Conservation (phyloP, 2,888 invertebrate genomes). For the Caenorhabditis panamensis region DNA sequence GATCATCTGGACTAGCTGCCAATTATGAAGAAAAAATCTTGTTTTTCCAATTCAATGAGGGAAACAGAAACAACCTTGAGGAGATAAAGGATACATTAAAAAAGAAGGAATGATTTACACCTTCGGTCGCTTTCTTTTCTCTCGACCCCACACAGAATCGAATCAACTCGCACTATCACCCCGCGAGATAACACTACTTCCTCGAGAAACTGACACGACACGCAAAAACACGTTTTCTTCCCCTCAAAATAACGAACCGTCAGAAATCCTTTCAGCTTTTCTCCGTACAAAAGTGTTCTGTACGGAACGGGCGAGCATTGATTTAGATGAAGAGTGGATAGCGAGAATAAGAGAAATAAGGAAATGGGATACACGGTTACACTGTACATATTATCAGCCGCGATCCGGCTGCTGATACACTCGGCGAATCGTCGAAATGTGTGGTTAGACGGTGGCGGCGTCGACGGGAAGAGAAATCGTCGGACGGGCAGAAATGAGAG, state of each 20-base stretch:
- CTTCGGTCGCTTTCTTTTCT: constrained; percentile 17
- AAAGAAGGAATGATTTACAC: constrained; percentile 52
- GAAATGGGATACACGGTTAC: constrained; percentile 8
- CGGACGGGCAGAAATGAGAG: constrained; percentile 50
- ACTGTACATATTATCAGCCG: constrained; percentile 60
- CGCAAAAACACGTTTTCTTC: neutral
- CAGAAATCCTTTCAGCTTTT: constrained; percentile 72
- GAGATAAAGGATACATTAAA: constrained; percentile 31
- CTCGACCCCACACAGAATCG: constrained; percentile 46
- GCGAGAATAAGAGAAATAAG: neutral
- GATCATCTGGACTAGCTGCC: neutral
- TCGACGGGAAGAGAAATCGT: constrained; percentile 41
- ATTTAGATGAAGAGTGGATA: neutral
- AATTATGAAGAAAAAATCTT: constrained; percentile 8
- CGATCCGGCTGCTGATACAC: constrained; percentile 57
- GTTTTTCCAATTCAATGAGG: constrained; percentile 16
- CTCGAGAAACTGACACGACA: constrained; percentile 11
- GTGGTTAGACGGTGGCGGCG: constrained; percentile 55
- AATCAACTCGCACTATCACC: constrained; percentile 60
- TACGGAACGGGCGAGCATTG: constrained; percentile 36
- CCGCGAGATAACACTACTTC: constrained; percentile 34
- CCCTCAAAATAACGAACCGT: constrained; percentile 58
- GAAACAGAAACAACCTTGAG: constrained; percentile 46
- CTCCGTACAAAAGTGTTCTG: constrained; percentile 68
- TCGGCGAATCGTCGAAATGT: constrained; percentile 54